Evolutionary conservation across 1,140 invertebrate species (phyloP).

Genomic region (Drosophila cardini): DNA sequence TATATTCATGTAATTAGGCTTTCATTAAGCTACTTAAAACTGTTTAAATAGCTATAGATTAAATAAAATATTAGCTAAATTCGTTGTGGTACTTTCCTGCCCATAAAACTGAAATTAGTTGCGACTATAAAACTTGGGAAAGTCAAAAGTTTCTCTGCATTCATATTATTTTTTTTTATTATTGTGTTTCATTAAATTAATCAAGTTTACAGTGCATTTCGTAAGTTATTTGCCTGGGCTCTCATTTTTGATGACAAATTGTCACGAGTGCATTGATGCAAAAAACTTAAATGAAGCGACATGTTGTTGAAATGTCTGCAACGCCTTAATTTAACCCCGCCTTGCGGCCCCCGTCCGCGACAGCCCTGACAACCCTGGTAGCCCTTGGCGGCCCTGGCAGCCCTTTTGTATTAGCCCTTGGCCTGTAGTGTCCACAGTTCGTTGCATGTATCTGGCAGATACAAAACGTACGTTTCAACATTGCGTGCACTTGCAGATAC

Average conservation of each 20-base stretch:
- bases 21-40: constrained; percentile 52
- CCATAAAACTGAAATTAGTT: no score
- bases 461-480: constrained; percentile 38
- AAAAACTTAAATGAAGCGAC: constrained; percentile 83
- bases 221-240: neutral
- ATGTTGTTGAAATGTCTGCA: constrained; percentile 80
- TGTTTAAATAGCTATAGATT: no score
- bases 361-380: neutral
- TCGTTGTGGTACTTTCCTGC: no score
- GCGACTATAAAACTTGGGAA: no score
- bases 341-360: neutral
- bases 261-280: constrained; percentile 82
- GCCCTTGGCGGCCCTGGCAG: neutral
- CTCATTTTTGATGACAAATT: constrained; percentile 75
- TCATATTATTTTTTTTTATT: constrained; percentile 30
- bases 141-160: no score
- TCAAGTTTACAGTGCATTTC: neutral
- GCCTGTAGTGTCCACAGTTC: constrained; percentile 17
- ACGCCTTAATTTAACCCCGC: constrained; percentile 42
- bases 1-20: constrained; percentile 68
- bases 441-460: constrained; percentile 47
- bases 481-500: constrained; percentile 60
- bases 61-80: no score
- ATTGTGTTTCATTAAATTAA: constrained; percentile 9
- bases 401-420: constrained; percentile 27